Percentiles rank a stretch among this genome's conserved stretches.
Conservation (phyloP, 2,888 invertebrate genomes). For the Drosophila incognita region DNA sequence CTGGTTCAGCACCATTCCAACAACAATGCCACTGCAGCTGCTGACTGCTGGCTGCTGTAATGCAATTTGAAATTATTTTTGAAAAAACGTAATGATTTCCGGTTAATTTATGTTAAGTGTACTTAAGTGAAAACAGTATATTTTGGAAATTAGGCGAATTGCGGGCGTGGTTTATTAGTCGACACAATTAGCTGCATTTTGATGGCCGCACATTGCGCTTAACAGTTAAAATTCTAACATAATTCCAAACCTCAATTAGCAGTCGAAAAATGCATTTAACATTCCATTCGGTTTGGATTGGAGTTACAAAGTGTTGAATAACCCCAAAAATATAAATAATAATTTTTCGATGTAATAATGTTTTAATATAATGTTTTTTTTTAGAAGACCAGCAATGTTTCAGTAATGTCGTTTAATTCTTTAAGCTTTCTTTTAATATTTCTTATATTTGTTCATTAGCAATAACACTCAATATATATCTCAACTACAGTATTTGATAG, state of each 20-base stretch:
- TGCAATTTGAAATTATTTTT: conserved; percentile 74
- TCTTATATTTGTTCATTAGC: accelerated
- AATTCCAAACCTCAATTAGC: conserved; percentile 38
- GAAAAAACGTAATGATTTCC: conserved; percentile 72
- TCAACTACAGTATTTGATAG: neutral
- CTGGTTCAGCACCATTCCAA: neutral
- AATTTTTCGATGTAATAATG: neutral
- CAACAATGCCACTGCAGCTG: neutral
- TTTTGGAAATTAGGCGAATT: conserved; percentile 65
- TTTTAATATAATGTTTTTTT: neutral
- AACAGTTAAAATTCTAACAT: conserved; percentile 24
- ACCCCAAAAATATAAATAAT: neutral
- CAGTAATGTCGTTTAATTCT: neutral
- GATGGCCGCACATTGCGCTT: conserved; percentile 32
- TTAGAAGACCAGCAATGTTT: neutral
- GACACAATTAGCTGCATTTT: conserved; percentile 59
- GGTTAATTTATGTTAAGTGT: conserved; percentile 79
- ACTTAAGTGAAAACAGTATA: conserved; percentile 75
- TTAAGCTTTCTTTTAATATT: neutral
- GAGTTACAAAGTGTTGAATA: too few relatives aligned
- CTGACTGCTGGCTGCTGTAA: conserved; percentile 29
- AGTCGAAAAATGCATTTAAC: neutral
- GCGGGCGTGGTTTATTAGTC: conserved; percentile 59
- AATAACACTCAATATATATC: neutral
- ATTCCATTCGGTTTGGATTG: neutral